A percentile compares a stretch with the other conserved stretches of the same genome.
Conservation (phyloP, 2,113 vertebrate species). For the Ibidorhyncha struthersii region DNA sequence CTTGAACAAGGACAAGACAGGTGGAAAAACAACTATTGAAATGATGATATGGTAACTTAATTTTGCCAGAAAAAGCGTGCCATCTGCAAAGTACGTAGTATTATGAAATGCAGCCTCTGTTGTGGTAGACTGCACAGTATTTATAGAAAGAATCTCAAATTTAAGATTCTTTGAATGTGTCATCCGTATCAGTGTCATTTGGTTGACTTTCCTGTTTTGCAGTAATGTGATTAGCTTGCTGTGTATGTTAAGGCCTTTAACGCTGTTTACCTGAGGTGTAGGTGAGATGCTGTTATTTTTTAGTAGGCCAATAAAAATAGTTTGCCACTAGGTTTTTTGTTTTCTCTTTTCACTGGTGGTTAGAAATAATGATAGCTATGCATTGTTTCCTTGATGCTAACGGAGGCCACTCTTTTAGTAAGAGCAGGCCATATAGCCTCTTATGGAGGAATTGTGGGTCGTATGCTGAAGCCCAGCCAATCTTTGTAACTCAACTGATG, state of each 20-base stretch:
- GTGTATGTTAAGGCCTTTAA: neutral
- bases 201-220: neutral
- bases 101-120: neutral
- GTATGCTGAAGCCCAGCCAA: neutral
- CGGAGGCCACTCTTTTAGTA: neutral
- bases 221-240: neutral
- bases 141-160: neutral
- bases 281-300: neutral
- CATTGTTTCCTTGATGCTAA: neutral
- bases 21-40: neutral
- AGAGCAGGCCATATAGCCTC: neutral
- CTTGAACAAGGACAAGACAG: neutral
- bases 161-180: neutral
- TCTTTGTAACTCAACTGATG: neutral
- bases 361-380: neutral
- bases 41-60: neutral
- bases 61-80: neutral
- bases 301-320: neutral
- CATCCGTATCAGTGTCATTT: neutral
- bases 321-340: neutral
- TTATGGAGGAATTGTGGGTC: neutral
- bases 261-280: neutral
- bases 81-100: neutral
- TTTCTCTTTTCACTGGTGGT: neutral
- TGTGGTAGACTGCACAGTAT: neutral